Percentiles rank a stretch among this genome's conserved stretches.
phyloP scores from a whole-genome alignment of 92 coral and sea anemone genomes.

The Phenganax stokvisi region DNA sequence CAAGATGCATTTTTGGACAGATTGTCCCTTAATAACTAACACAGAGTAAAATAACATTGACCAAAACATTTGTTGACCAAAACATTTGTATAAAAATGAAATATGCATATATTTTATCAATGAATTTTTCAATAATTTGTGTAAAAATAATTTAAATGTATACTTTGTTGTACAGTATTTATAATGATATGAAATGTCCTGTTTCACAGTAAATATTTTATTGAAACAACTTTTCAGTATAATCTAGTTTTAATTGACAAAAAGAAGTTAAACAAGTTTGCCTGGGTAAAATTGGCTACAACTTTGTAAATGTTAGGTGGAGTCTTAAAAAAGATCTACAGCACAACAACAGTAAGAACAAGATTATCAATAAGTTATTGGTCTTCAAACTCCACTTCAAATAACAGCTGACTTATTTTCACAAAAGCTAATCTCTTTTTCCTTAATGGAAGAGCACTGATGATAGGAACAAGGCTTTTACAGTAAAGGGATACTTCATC shows the following conservation, averaged over 20 bases:
- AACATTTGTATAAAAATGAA: conserved; percentile 3
- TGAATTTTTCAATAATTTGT: too few species aligned
- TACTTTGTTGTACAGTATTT: too few species aligned
- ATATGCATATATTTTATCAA: not conserved
- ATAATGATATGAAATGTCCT: too few species aligned
- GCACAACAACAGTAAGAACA: too few species aligned
- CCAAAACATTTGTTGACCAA: not conserved
- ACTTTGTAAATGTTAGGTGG: too few species aligned
- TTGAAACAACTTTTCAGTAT: too few species aligned
- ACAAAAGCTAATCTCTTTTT: conserved; percentile 28
- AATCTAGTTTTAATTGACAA: too few species aligned
- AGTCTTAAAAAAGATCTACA: too few species aligned
- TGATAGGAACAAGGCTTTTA: conserved; percentile 34
- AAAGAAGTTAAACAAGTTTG: too few species aligned
- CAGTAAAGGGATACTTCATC: conserved; percentile 31
- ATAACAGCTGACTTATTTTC: conserved; percentile 36
- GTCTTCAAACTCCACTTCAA: conserved; percentile 39
- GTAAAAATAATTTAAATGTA: too few species aligned
- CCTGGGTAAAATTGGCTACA: too few species aligned
- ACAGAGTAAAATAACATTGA: not conserved
- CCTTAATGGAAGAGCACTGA: conserved; percentile 24
- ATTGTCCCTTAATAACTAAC: not conserved
- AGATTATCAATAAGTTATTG: conserved; percentile 6
- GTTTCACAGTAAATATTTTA: too few species aligned
- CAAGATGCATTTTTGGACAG: not conserved